Base-by-base conservation (phyloP, 2,113 vertebrate species). In the Micronycteris hirsuta region DNA sequence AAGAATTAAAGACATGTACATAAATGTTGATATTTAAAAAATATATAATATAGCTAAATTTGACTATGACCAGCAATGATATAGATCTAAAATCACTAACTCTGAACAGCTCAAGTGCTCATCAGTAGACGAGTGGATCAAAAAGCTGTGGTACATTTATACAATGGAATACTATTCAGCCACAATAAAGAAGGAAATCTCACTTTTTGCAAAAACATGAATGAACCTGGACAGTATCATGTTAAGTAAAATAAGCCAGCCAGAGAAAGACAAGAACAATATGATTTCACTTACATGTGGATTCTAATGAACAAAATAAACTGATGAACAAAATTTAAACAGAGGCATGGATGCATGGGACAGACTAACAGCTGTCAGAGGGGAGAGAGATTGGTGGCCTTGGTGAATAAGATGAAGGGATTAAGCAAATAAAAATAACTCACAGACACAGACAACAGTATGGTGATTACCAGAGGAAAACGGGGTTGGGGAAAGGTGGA, bases 21-120 rank as follows among this genome's bases (percentile, higher is more conserved):
- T 65, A 94, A 78, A 89, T 88, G 17, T 33, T 85, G 38, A 47
- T 91, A 82, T 47, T 67, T 83, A 52, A 77, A 93, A 94, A 86
- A n/a, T 26, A 84, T 73, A 6, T 16, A 80, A 20, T 68, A 81
- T 24, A 93, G 38, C 17, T 88, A 80, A 10, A 81, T 96, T 94
- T 95, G 14, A 85, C 33, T 45, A 77, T 70, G n/a, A 19, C 16
- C 11, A 81, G 15, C 36, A 68, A 33, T 8, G 12, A 76, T 89
- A 49, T 73, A 78, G 19, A 89, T 36, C 26, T 41, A 61, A 38
- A 90, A 90, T 89, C 36, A 54, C 52, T 54, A 54, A 54, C 17
- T 54, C 52, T 20, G 7, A 54, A 54, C 19, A 54, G 52, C 19
- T 16, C 52, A 54, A 20, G 19, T 54, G 52, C 52, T 19, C 52